A percentile compares a stretch with the other conserved stretches of the same genome.
phyloP scores from a whole-genome alignment of 2,797 vertebrate genomes.

The Bovichtus diacanthus region DNA sequence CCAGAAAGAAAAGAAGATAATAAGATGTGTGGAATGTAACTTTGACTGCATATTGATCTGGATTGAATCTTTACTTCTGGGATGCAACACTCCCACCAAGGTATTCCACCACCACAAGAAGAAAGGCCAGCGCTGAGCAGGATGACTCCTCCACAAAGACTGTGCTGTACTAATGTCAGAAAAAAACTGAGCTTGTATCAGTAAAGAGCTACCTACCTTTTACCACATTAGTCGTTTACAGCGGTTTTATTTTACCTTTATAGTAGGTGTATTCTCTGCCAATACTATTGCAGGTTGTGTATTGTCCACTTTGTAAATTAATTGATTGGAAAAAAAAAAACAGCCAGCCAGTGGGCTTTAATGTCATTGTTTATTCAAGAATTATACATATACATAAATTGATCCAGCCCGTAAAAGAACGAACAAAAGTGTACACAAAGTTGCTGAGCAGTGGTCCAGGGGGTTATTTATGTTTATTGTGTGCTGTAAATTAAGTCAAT shows the following conservation, averaged over 20 bases:
- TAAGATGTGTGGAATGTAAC: constrained; percentile 42
- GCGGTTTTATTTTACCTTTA: constrained; percentile 53
- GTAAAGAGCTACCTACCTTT: constrained; percentile 58
- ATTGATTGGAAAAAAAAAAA: constrained; percentile 47
- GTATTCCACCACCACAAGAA: constrained; percentile 46
- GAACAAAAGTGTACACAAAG: constrained; percentile 48
- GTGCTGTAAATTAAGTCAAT: constrained; percentile 76
- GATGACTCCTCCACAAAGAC: constrained; percentile 41
- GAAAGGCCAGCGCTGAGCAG: constrained; percentile 18
- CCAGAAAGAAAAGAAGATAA: constrained; percentile 16
- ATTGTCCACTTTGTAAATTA: constrained; percentile 59
- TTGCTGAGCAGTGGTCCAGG: constrained; percentile 49
- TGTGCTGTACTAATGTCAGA: constrained; percentile 41
- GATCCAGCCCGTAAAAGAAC: constrained; percentile 2
- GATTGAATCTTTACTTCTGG: constrained; percentile 62
- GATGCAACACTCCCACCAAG: constrained; percentile 50
- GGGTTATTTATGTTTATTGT: constrained; percentile 69
- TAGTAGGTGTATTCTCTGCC: constrained; percentile 57
- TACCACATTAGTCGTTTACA: constrained; percentile 46
- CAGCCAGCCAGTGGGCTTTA: constrained; percentile 21
- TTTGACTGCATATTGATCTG: constrained; percentile 60
- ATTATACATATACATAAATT: constrained; percentile 12
- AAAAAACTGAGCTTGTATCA: constrained; percentile 43
- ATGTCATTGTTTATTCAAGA: constrained; percentile 45
- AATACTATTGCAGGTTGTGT: constrained; percentile 51